A percentile compares a stretch with the other conserved stretches of the same genome.
phyloP scores from a whole-genome alignment of 2,113 vertebrate species.

The Odocoileus virginianus region DNA sequence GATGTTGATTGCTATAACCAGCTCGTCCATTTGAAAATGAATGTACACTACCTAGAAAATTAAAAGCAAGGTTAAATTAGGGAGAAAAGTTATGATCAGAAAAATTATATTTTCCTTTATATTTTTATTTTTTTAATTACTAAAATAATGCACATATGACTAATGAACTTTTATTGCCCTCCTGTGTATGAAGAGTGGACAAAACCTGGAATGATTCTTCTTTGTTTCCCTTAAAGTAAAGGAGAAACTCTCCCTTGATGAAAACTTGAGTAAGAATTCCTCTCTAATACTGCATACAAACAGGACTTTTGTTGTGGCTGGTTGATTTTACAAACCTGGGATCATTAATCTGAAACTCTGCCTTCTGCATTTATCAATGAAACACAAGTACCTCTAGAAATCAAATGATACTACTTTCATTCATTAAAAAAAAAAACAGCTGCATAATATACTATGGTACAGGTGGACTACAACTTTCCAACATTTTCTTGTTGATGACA shows the following conservation, averaged over 20 bases:
- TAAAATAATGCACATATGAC: neutral
- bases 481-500: neutral
- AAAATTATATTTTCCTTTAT: neutral
- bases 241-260: neutral
- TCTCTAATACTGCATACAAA: neutral
- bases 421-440: neutral
- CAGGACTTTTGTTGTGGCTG: neutral
- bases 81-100: neutral
- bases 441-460: neutral
- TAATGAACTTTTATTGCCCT: neutral
- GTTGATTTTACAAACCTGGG: neutral
- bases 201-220: neutral
- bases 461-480: neutral
- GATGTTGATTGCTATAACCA: slow-evolving; percentile 89
- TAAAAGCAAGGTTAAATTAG: slow-evolving; percentile 56
- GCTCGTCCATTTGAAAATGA: slow-evolving; percentile 92
- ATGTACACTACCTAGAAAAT: slow-evolving; percentile 86
- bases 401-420: neutral
- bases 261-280: neutral
- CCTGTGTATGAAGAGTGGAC: neutral
- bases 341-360: neutral
- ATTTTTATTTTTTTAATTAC: neutral
- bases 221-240: neutral
- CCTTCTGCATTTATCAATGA: neutral
- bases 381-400: neutral